These are phyloP conservation scores for Ectropis grisescens DNA, from an alignment of 1,140 invertebrate species.

Conservation along the genomic window DNA sequence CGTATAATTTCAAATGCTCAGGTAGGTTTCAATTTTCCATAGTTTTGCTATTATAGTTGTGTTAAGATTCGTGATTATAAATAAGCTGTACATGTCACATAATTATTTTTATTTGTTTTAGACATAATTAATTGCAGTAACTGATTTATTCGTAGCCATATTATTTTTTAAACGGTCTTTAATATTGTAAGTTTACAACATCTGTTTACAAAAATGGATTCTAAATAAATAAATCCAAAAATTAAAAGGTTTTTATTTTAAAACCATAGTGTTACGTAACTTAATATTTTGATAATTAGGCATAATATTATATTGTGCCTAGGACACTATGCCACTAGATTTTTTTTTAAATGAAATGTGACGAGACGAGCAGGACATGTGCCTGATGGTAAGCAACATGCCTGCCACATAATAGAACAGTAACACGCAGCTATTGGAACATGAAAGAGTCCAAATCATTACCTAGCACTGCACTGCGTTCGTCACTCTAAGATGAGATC, in stretches of 20 bases:
- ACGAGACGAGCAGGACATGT: too few relatives aligned
- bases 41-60: conserved; percentile 28
- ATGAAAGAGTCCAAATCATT: too few relatives aligned
- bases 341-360: too few relatives aligned
- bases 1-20: conserved; percentile 44
- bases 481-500: too few relatives aligned
- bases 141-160: conserved; percentile 56
- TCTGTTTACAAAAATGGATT: conserved; percentile 60
- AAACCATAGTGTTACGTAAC: not conserved
- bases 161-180: conserved; percentile 62
- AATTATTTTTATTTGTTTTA: conserved; percentile 40
- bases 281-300: too few relatives aligned
- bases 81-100: conserved; percentile 35
- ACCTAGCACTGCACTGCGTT: too few relatives aligned
- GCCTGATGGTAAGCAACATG: too few relatives aligned
- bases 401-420: too few relatives aligned
- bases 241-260: conserved; percentile 18
- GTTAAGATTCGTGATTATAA: conserved; percentile 38
- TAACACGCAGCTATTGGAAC: too few relatives aligned
- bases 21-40: conserved; percentile 33
- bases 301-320: too few relatives aligned
- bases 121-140: conserved; percentile 38
- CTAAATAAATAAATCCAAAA: conserved; percentile 65
- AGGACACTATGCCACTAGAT: too few relatives aligned
- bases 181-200: conserved; percentile 62